Evolutionary conservation across 2,888 invertebrate species (phyloP).

Genomic region (Tethea ocularis): DNA sequence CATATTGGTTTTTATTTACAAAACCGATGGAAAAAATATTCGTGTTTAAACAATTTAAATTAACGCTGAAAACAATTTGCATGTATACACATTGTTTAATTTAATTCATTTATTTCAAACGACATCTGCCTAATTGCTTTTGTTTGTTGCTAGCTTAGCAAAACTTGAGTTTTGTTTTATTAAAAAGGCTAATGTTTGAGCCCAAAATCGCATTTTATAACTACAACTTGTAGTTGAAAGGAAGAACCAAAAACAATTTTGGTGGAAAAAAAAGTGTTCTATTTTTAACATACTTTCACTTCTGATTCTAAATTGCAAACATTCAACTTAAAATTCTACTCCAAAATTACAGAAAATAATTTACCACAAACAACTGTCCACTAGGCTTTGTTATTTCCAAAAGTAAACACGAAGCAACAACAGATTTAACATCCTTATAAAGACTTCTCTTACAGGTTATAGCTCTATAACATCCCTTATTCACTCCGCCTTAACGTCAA

Average conservation of each 20-base stretch:
- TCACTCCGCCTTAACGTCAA: not conserved
- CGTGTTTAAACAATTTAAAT: not conserved
- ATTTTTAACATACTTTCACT: too few species aligned
- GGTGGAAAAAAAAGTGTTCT: too few species aligned
- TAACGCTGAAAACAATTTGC: not conserved
- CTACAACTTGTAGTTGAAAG: not conserved
- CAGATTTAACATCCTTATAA: too few species aligned
- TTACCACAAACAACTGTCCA: not conserved
- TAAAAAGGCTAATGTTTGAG: not conserved
- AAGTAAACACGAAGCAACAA: not conserved
- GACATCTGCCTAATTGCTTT: not conserved
- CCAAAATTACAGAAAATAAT: too few species aligned
- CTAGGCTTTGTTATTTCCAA: not conserved
- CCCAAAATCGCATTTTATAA: not conserved
- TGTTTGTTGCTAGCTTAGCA: not conserved
- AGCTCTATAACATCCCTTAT: not conserved
- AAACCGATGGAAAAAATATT: not conserved
- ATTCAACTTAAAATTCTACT: too few species aligned
- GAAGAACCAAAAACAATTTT: too few species aligned
- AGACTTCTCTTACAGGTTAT: not conserved
- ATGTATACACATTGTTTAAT: not conserved
- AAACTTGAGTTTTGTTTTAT: not conserved
- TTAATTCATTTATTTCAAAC: slow-evolving; percentile 5
- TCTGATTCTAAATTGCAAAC: too few species aligned
- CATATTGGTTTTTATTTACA: not conserved